A percentile compares a stretch with the other conserved stretches of the same genome.
phyloP scores from a whole-genome alignment of 2,888 invertebrate species.

The Acronicta psi region DNA sequence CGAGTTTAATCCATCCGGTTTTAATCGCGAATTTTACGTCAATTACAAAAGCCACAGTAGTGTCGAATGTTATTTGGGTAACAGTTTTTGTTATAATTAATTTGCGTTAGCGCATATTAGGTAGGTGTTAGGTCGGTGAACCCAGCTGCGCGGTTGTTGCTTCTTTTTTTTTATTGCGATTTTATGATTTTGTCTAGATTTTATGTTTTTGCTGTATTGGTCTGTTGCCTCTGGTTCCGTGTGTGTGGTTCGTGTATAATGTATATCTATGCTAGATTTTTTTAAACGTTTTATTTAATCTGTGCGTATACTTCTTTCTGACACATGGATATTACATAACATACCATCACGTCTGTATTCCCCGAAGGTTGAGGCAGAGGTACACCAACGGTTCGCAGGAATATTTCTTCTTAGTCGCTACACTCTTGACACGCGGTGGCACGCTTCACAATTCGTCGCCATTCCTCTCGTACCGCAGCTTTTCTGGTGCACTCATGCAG shows the following conservation, averaged over 20 bases:
- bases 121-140: conserved; percentile 45
- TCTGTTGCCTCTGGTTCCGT: conserved; percentile 29
- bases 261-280: too few relatives aligned
- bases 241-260: conserved; percentile 7
- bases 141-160: conserved; percentile 39
- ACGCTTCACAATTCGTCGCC: too few relatives aligned
- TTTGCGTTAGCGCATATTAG: conserved; percentile 32
- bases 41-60: conserved; percentile 22
- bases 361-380: too few relatives aligned
- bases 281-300: too few relatives aligned
- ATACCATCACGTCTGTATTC: too few relatives aligned
- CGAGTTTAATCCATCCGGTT: conserved; percentile 39
- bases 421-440: too few relatives aligned
- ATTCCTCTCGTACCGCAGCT: too few relatives aligned
- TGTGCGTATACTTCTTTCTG: background rate
- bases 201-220: conserved; percentile 30
- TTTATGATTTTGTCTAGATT: conserved; percentile 41
- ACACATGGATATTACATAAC: too few relatives aligned
- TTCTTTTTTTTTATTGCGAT: conserved; percentile 47
- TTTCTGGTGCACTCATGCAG: too few relatives aligned
- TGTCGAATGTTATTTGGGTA: conserved; percentile 29
- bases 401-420: too few relatives aligned
- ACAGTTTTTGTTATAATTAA: conserved; percentile 46
- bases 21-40: conserved; percentile 40
- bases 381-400: too few relatives aligned